Evolutionary conservation across 2,797 vertebrate species (phyloP).

Genomic region (Hippopotamyrus pictus): DNA sequence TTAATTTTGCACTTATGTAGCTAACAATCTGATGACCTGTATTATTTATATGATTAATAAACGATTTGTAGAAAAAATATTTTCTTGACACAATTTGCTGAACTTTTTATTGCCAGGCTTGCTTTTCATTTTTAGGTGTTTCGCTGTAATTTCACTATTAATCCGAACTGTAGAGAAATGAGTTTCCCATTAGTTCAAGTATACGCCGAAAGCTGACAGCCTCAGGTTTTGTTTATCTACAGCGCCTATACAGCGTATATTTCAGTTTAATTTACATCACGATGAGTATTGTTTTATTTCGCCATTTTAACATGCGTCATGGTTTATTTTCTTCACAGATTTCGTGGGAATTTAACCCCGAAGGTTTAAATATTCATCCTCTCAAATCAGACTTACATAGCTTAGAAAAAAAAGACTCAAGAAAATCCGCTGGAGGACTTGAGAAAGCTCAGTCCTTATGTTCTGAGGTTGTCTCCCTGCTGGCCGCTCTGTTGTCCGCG

Average conservation of each 20-base stretch:
- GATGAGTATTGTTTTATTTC: background rate
- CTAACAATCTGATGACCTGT: background rate
- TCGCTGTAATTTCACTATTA: background rate
- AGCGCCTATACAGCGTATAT: background rate
- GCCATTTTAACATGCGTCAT: conserved; percentile 4
- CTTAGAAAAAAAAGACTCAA: background rate
- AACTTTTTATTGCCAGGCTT: background rate
- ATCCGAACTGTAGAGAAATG: background rate
- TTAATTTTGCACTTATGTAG: background rate
- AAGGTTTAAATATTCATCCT: conserved; percentile 29
- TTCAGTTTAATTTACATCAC: background rate
- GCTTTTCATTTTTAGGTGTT: background rate
- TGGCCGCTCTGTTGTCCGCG: conserved; percentile 40
- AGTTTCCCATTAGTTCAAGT: background rate
- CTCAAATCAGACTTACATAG: conserved; percentile 9
- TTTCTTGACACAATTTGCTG: background rate
- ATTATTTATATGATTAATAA: background rate
- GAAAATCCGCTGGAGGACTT: conserved; percentile 21
- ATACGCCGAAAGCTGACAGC: background rate
- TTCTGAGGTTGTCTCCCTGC: conserved; percentile 47
- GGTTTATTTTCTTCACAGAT: conserved; percentile 14
- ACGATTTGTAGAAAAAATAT: background rate
- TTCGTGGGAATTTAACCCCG: conserved; percentile 53
- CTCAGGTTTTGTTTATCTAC: background rate
- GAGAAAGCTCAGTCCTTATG: conserved; percentile 27